Base-by-base conservation (phyloP, 2,113 vertebrate genomes). In the Ploceus nigricollis region DNA sequence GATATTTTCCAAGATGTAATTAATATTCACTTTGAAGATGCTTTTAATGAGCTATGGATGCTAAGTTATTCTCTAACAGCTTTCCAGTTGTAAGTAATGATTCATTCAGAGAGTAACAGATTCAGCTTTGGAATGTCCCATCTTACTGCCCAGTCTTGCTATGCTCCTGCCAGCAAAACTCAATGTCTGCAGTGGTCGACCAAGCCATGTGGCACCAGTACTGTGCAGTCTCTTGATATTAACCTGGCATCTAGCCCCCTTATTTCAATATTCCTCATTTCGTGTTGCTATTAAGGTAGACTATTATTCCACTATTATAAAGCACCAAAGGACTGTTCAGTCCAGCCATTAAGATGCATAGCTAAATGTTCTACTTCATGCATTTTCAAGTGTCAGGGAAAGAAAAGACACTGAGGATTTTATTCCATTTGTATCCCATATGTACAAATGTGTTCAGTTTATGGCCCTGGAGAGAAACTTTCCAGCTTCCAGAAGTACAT, bases 21-120 rank as follows among this genome's bases (percentile, higher is more conserved):
- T 97, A 97, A 97, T 97, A 95, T 93, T 96, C 77, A 94, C 92
- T 97, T 96, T 95, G 93, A 97, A 94, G 92, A 95, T 92, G 63
- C 92, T 65, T 60, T 97, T 97, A 97, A 97, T 95, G 97, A 97
- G 92, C 65, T 96, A 50, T 82, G 89, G 85, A 96, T 91, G 91
- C 88, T 96, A 95, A 93, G 79, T 92, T 95, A 92, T 84, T 83
- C 89, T 96, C 93, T 94, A 83, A 70, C 93, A 96, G 94, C 93
- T 96, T 85, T 89, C 95, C 96, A 94, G 93, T 96, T 94, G 91
- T 72, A 94, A 89, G 72, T 81, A 87, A 86, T 92, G 94, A 94
- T 96, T 96, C 94, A 97, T 95, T 95, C 56, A 0, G 87, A 96
- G 87, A 94, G 87, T 73, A 97, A 96, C 93, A 97, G 91, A 97